Conservation (phyloP, 2,113 vertebrate species). For the Hippocampus guttulatus region DNA sequence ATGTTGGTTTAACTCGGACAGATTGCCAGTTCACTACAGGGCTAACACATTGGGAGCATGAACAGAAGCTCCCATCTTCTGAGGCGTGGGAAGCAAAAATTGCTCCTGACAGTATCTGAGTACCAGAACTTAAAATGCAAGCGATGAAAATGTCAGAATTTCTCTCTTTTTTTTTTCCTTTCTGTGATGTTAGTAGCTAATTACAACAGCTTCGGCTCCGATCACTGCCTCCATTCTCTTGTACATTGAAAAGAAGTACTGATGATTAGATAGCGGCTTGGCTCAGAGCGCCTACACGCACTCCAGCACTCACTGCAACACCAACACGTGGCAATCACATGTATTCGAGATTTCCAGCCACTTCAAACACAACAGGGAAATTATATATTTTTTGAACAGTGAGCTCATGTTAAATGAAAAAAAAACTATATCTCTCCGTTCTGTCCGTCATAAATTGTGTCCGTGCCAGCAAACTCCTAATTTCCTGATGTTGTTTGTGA, state of each 20-base stretch:
- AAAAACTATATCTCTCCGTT: not conserved
- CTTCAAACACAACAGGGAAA: not conserved
- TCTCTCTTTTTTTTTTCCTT: conserved; percentile 19
- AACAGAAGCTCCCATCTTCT: not conserved
- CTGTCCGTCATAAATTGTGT: not conserved
- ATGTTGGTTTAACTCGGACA: not conserved
- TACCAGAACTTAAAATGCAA: conserved; percentile 3
- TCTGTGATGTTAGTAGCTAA: conserved; percentile 36
- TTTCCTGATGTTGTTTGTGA: not conserved
- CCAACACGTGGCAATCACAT: conserved; percentile 20
- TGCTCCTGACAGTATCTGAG: not conserved
- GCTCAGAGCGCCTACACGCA: conserved; percentile 38
- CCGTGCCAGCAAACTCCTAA: not conserved
- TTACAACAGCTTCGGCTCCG: conserved; percentile 37
- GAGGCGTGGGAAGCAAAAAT: not conserved
- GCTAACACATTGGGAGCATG: not conserved
- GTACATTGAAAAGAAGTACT: conserved; percentile 31
- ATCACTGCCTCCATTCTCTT: conserved; percentile 39
- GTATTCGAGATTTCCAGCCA: conserved; percentile 4
- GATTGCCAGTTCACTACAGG: not conserved
- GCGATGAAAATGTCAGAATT: conserved; percentile 14
- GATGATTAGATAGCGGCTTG: conserved; percentile 24
- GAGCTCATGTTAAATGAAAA: not conserved
- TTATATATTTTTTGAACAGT: not conserved
- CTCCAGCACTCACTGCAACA: conserved; percentile 20